A percentile compares a stretch with the other conserved stretches of the same genome.
These are phyloP conservation scores for Phoebastria nigripes DNA, from an alignment of 2,797 vertebrate species.

Conservation along the genomic window DNA sequence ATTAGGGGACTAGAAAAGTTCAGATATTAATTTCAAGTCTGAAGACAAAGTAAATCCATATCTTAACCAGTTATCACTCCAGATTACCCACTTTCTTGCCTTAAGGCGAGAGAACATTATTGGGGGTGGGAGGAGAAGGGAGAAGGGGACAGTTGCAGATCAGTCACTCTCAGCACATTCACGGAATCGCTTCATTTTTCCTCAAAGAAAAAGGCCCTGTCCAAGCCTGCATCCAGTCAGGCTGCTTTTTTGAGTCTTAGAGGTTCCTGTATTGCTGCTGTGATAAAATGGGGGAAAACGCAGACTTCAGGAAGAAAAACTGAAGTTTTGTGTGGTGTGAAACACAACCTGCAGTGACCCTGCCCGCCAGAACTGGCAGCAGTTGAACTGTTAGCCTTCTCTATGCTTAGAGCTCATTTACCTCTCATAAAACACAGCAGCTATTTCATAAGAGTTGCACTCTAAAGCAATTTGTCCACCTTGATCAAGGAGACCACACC, in stretches of 20 bases:
- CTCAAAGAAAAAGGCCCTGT: background rate
- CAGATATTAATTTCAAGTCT: background rate
- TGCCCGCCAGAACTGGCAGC: background rate
- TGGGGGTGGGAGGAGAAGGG: background rate
- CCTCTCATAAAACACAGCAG: background rate
- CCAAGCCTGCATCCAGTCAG: background rate
- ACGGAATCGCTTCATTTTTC: background rate
- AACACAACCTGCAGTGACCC: background rate
- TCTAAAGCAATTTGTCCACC: background rate
- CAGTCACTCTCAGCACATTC: background rate
- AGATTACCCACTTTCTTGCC: background rate
- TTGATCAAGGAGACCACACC: background rate
- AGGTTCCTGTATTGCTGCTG: background rate
- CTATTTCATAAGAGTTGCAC: background rate
- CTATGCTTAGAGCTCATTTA: background rate
- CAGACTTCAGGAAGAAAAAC: background rate
- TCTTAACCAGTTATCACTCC: background rate
- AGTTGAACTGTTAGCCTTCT: background rate
- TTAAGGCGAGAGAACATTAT: background rate
- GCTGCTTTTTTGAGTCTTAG: background rate
- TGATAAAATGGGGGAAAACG: background rate
- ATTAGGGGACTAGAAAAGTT: background rate
- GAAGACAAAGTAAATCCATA: background rate
- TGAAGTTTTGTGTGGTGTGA: background rate
- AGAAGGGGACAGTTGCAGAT: background rate